Evolutionary conservation across 1,140 invertebrate species (phyloP), one percentile per base, ranked within the genome.

Genomic region (Camponotus floridanus): DNA sequence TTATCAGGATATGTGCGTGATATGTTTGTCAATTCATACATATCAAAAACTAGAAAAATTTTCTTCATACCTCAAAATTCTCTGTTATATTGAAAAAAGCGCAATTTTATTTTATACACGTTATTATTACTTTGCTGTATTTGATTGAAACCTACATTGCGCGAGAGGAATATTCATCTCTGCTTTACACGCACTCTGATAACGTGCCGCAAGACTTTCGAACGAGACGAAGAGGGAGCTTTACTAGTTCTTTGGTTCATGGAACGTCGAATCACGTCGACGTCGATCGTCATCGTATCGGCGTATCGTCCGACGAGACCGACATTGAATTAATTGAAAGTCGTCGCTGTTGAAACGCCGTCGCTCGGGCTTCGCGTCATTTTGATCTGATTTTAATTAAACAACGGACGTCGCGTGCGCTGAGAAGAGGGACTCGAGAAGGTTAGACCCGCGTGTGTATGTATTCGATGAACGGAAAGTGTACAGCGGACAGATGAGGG

Each of bases 251-350:
- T 83, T 73, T 61, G 55, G 21, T 74, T 45, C 51, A 45, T 11
- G 33, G 48, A 11, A 71, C 26, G 68, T 83, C 68, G 79, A 71
- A 71, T 71, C 65, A 42, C 26, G 33, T 85, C 18, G 62, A 48
- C 11, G 45, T 36, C 62, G 61, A 61, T 76, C 81, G 42, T 51
- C 33, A 31, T 76, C 70, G 81, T 64, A 18, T 55, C 21, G n/a
- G 51, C 55, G 71, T 65, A 76, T 57, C 76, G 67, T n/a, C 39
- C 59, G 33, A 26, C 36, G 36, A 33, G 36, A 33, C 51, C 79
- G 88, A 90, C 87, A 51, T 90, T 88, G 76, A 88, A 90, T 90
- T 90, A 90, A 90, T 90, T 90, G 88, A 90, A 90, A 90, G 84
- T 88, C 76, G 83, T 85, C 62, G 55, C 13, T 18, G 31, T 73